phyloP scores from a whole-genome alignment of 2,797 vertebrate genomes.

The Petrocephalus sullivani region DNA sequence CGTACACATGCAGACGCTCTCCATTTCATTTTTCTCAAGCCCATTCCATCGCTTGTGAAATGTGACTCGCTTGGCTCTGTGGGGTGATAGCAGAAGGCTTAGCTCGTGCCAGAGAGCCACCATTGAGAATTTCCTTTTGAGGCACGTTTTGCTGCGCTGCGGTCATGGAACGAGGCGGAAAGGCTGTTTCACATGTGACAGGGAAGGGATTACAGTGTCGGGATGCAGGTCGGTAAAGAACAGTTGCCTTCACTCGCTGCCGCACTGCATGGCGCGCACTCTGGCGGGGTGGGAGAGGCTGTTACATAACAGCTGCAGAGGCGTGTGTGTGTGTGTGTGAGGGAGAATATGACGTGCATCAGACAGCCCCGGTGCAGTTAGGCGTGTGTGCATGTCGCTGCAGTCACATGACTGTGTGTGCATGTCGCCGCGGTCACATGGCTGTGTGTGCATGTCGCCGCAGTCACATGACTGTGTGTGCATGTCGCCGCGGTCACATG shows the following conservation, averaged over 20 bases:
- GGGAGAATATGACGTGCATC: neutral
- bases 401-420: too few species aligned
- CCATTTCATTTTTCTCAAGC: neutral
- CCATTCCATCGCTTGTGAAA: neutral
- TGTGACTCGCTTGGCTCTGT: neutral
- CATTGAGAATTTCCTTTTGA: neutral
- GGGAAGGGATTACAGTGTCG: neutral
- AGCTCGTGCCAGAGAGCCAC: neutral
- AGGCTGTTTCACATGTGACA: neutral
- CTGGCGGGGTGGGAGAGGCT: neutral
- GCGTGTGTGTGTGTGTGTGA: neutral
- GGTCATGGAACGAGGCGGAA: neutral
- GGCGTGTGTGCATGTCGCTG: neutral
- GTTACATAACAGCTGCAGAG: too few species aligned
- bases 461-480: neutral
- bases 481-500: neutral
- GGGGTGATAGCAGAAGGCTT: neutral
- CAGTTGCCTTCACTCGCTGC: neutral
- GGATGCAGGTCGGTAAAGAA: neutral
- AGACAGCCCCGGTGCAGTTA: neutral
- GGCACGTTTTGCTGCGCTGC: neutral
- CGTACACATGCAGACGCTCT: neutral
- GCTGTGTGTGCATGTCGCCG: neutral
- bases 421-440: neutral
- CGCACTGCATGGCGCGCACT: neutral